Evolutionary conservation across 2,113 vertebrate species (phyloP).

Genomic region (Osmerus mordax): DNA sequence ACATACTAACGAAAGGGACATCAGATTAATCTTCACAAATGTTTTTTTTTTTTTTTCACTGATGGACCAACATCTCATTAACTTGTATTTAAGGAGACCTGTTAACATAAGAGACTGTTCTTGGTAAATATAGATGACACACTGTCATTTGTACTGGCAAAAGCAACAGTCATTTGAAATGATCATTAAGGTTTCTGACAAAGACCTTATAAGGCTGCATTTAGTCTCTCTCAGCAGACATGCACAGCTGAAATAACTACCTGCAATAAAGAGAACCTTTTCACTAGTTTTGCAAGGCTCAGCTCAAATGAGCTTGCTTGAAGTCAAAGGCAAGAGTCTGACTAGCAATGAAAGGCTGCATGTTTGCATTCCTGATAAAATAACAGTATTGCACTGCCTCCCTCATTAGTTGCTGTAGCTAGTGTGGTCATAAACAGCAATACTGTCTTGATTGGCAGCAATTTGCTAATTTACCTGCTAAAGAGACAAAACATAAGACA

Average conservation of each 20-base stretch:
- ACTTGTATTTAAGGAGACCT: too few relatives aligned
- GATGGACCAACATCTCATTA: too few relatives aligned
- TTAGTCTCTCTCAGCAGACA: constrained; percentile 43
- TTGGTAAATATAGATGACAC: constrained; percentile 18
- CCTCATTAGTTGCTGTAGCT: constrained; percentile 24
- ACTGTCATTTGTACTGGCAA: constrained; percentile 35
- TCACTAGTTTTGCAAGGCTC: constrained; percentile 54
- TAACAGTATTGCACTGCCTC: constrained; percentile 32
- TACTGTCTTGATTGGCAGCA: constrained; percentile 35
- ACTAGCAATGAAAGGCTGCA: constrained; percentile 47
- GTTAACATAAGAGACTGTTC: too few relatives aligned
- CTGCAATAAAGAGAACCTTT: constrained; percentile 65
- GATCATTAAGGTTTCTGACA: constrained; percentile 57
- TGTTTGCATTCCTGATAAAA: constrained; percentile 56
- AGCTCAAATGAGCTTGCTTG: constrained; percentile 57
- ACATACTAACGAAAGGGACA: constrained; percentile 5
- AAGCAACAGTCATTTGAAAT: constrained; percentile 47
- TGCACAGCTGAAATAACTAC: constrained; percentile 65
- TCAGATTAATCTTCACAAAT: constrained; percentile 12
- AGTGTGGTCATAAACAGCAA: constrained; percentile 44
- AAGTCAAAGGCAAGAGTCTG: constrained; percentile 49
- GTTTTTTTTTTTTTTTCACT: constrained; percentile 21
- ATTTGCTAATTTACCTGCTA: constrained; percentile 26
- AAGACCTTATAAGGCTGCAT: constrained; percentile 42
- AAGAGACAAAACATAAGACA: constrained; percentile 19